Percentiles rank a stretch among this genome's conserved stretches.
Evolutionary conservation across 2,888 invertebrate species (phyloP).

Genomic region (Heliconius ethilla): DNA sequence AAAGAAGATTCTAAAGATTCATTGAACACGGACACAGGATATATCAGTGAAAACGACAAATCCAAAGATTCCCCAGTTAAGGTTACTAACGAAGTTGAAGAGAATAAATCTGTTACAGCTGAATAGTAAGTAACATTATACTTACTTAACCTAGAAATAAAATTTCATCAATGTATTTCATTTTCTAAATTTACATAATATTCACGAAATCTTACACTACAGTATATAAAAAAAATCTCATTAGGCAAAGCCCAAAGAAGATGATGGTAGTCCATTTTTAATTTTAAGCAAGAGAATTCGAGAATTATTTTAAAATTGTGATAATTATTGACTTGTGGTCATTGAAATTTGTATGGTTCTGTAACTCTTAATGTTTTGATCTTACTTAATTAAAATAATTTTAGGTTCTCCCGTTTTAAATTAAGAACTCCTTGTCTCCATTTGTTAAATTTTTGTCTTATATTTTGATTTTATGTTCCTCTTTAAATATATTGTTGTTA

Average conservation of each 20-base stretch:
- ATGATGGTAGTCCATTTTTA: conserved; percentile 1
- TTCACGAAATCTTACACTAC: not conserved
- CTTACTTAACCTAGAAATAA: not conserved
- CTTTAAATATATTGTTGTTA: too few relatives aligned
- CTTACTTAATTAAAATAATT: conserved; percentile 17
- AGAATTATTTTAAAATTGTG: conserved; percentile 17
- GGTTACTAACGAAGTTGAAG: conserved; percentile 35
- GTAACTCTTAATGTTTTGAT: conserved; percentile 24
- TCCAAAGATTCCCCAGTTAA: conserved; percentile 40
- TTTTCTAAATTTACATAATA: not conserved
- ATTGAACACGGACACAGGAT: conserved; percentile 57
- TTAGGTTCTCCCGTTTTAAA: not conserved
- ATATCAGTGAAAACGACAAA: conserved; percentile 52
- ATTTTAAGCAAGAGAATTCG: conserved; percentile 1
- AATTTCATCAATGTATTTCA: not conserved
- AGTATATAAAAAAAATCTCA: not conserved
- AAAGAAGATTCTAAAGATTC: conserved; percentile 61
- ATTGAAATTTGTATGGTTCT: conserved; percentile 14
- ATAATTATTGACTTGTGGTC: conserved; percentile 18
- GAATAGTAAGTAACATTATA: conserved; percentile 23
- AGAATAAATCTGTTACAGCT: conserved; percentile 27
- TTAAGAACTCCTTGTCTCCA: too few relatives aligned
- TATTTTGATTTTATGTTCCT: too few relatives aligned
- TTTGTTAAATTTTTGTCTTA: too few relatives aligned
- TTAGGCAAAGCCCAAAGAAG: conserved; percentile 13